Conservation (phyloP, 2,888 invertebrate genomes). For the Criorhina ranunculi region DNA sequence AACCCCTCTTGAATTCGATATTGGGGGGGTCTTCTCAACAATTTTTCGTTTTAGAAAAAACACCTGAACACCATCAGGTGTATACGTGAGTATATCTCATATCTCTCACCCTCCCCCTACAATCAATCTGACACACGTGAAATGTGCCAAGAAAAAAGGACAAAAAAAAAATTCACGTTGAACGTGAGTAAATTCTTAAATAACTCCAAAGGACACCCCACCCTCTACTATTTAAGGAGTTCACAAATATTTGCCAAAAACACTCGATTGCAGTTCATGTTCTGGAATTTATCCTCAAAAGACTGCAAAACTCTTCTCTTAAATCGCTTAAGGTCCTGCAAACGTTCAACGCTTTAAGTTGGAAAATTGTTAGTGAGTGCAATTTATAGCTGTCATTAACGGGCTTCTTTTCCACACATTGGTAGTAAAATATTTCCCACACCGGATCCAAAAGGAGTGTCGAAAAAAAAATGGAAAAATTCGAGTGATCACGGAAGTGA, state of each 20-base stretch:
- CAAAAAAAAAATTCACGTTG: not conserved
- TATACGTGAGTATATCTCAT: not conserved
- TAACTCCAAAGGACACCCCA: not conserved
- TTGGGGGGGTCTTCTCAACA: not conserved
- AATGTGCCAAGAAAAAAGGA: not conserved
- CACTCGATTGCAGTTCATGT: not conserved
- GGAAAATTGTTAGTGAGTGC: not conserved
- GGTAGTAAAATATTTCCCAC: not conserved
- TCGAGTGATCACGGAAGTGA: not conserved
- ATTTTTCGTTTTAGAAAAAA: not conserved
- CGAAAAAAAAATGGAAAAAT: not conserved
- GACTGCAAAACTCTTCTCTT: not conserved
- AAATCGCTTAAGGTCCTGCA: not conserved
- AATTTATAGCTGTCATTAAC: conserved; percentile 5
- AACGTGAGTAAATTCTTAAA: conserved; percentile 6
- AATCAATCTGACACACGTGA: not conserved
- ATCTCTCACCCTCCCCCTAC: not conserved
- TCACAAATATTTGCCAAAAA: not conserved
- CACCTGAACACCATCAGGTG: not conserved
- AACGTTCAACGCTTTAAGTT: not conserved
- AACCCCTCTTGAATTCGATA: too few species aligned
- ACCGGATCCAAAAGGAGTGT: too few species aligned
- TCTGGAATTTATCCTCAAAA: not conserved
- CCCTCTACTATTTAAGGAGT: not conserved
- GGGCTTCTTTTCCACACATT: not conserved